Conservation (phyloP, 2,888 invertebrate species). For the Leptothorax acervorum region DNA sequence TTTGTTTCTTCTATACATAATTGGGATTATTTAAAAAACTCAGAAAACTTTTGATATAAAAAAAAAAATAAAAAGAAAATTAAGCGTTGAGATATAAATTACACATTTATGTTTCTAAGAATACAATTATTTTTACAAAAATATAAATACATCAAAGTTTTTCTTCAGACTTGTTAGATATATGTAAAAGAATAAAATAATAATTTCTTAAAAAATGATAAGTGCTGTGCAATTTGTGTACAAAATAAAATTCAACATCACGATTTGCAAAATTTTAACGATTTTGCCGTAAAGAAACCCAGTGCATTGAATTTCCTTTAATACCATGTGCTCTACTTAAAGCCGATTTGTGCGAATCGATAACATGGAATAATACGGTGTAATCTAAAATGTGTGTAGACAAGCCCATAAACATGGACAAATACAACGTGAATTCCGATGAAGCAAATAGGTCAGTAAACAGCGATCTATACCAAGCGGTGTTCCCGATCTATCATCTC, state of each 20-base stretch:
- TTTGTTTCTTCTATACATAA: neutral
- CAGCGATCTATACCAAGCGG: constrained; percentile 79
- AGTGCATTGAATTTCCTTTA: neutral
- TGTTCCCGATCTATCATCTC: constrained; percentile 81
- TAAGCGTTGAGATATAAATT: neutral
- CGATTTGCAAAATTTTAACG: neutral
- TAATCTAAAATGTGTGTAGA: constrained; percentile 24
- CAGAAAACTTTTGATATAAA: neutral
- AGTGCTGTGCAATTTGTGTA: neutral
- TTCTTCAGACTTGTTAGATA: neutral
- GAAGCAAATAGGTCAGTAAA: constrained; percentile 56
- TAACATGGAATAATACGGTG: neutral
- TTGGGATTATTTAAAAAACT: neutral
- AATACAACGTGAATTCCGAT: constrained; percentile 40
- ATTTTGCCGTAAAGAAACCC: neutral
- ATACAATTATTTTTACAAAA: neutral
- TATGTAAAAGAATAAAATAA: neutral
- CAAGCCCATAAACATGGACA: constrained; percentile 15
- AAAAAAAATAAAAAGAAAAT: neutral
- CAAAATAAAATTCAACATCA: neutral
- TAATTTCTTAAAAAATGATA: neutral
- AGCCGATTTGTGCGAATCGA: constrained; percentile 16
- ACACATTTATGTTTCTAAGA: neutral
- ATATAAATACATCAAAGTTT: neutral
- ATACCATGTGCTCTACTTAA: neutral